These are phyloP conservation scores for Bolborhynchus lineola DNA, from an alignment of 2,113 vertebrate genomes.

Conservation along the genomic window DNA sequence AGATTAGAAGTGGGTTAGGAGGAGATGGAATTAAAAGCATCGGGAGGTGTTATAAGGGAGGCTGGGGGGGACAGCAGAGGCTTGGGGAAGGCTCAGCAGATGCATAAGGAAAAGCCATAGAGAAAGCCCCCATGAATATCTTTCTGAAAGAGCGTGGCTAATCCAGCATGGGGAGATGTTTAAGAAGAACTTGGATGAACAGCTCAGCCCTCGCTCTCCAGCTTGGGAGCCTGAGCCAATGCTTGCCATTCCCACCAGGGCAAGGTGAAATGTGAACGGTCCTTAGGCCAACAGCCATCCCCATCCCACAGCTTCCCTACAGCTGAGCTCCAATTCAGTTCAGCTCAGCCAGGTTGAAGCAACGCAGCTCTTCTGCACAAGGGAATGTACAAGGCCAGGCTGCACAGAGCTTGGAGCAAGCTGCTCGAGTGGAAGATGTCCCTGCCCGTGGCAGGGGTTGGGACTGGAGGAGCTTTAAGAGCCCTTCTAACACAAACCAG, in stretches of 20 bases:
- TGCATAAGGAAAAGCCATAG: not conserved
- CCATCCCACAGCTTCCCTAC: not conserved
- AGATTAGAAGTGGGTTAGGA: not conserved
- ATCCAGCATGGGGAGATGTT: not conserved
- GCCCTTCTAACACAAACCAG: not conserved
- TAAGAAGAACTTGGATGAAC: not conserved
- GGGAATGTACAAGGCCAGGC: not conserved
- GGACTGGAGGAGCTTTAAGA: not conserved
- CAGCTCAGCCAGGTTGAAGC: not conserved
- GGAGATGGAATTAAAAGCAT: accelerated
- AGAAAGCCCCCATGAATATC: not conserved
- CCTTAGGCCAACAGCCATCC: not conserved
- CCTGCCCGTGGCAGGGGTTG: not conserved
- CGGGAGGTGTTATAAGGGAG: not conserved
- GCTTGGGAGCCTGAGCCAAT: not conserved
- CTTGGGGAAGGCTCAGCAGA: not conserved
- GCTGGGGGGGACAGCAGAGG: not conserved
- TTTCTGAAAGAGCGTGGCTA: not conserved
- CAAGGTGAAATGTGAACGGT: accelerated
- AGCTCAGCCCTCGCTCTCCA: not conserved
- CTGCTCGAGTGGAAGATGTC: not conserved
- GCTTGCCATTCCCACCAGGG: not conserved
- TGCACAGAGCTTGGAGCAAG: not conserved
- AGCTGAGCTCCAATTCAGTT: not conserved
- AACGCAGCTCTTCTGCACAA: accelerated